phyloP scores from a whole-genome alignment of 2,113 vertebrate genomes.

The Hippocampus comes region DNA sequence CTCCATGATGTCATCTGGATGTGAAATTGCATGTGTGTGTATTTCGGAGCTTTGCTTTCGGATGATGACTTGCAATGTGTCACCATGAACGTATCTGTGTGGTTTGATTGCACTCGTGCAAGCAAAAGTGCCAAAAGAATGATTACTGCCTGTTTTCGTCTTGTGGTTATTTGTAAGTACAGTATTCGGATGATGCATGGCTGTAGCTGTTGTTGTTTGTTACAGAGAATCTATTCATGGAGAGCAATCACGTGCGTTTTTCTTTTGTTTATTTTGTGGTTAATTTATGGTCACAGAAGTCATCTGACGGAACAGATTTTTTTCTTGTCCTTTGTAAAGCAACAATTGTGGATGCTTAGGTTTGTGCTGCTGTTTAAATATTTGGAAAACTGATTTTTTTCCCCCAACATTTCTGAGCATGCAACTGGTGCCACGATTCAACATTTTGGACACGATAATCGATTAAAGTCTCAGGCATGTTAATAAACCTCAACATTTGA shows the following conservation, averaged over 20 bases:
- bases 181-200: too few species aligned
- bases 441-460: too few species aligned
- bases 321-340: too few species aligned
- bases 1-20: background rate
- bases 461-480: too few species aligned
- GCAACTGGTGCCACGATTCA: too few species aligned
- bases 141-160: too few species aligned
- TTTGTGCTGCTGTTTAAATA: too few species aligned
- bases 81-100: background rate
- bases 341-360: too few species aligned
- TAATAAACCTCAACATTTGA: too few species aligned
- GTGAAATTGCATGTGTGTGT: background rate
- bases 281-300: background rate
- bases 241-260: background rate
- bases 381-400: too few species aligned
- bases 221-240: background rate
- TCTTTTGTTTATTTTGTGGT: background rate
- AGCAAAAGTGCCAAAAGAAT: background rate
- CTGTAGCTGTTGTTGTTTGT: too few species aligned
- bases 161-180: background rate
- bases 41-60: background rate
- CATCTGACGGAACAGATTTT: background rate
- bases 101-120: background rate
- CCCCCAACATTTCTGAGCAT: too few species aligned
- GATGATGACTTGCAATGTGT: background rate